Base-by-base conservation (phyloP, 2,797 vertebrate genomes). In the Melanotaenia pygmaea region DNA sequence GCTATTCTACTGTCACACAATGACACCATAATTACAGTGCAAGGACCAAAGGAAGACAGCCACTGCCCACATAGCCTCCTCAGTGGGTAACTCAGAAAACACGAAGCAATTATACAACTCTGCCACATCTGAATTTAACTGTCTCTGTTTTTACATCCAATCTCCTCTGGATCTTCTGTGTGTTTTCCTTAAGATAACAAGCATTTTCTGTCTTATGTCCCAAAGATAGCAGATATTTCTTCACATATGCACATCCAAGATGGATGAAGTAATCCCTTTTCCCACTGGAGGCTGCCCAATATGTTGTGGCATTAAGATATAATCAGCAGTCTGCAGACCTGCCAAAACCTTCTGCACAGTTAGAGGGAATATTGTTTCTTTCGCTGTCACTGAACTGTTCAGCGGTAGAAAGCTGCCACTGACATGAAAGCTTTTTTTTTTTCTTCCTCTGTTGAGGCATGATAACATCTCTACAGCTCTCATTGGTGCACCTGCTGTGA, bases 1-100 rank as follows among this genome's bases (percentile, higher is more conserved):
- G 72, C 74, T 67, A 37, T 86, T 83, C 83, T 68, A 59, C 84
- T 79, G 81, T 84, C 86, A 76, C 83, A 87, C 81, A 82, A 74
- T 82, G 90, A 91, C 86, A 85, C 80, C 56, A 35, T 92, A 90
- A 93, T 93, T 89, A 91, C 85, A 83, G 77, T 78, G 80, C 62
- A 30, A 74, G 26, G 70, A 84, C 64, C 59, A 61, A 72, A 88
- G 65, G 69, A 87, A 84, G 78, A 83, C 79, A 59, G 81, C 70
- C 78, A 67, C 84, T 79, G 74, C 77, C 86, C 85, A 84, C 84
- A 87, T 80, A 79, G 78, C 74, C 76, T 64, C 79, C 64, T 53
- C 67, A 61, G 76, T 34, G 72, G 67, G 67, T 74, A 74, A 83
- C 89, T 86, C 79, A 74, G 83, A 80, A 70, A 73, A 76, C 74